Evolutionary conservation across 2,113 vertebrate genomes (phyloP).

Genomic region (Antechinus flavipes): DNA sequence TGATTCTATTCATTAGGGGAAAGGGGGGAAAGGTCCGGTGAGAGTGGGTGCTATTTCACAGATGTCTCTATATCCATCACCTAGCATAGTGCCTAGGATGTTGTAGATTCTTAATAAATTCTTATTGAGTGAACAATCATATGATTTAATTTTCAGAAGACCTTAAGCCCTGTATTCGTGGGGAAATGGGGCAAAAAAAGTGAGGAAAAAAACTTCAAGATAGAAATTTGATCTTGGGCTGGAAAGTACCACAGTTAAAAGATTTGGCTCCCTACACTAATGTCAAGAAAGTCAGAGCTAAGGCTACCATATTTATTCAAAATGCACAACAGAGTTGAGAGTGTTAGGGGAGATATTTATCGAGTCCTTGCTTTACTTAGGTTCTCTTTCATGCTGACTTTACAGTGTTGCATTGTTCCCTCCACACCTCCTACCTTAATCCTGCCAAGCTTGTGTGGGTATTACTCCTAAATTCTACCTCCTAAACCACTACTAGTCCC

Average conservation of each 20-base stretch:
- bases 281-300: not conserved
- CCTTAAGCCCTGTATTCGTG: not conserved
- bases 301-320: not conserved
- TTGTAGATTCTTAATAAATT: not conserved
- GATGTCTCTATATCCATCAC: not conserved
- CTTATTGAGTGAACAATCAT: not conserved
- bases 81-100: not conserved
- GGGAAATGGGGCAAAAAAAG: not conserved
- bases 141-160: not conserved
- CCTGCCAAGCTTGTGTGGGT: not conserved
- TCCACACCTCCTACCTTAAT: not conserved
- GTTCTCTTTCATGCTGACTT: not conserved
- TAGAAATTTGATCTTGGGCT: not conserved
- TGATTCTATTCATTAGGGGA: not conserved
- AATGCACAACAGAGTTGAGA: not conserved
- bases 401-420: not conserved
- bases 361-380: slow-evolving; percentile 18
- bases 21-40: not conserved
- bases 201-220: not conserved
- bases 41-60: not conserved
- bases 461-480: not conserved
- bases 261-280: not conserved
- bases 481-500: not conserved
- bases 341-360: not conserved
- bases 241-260: not conserved